Conservation (phyloP, 2,113 vertebrate genomes). For the Gobio gobio region DNA sequence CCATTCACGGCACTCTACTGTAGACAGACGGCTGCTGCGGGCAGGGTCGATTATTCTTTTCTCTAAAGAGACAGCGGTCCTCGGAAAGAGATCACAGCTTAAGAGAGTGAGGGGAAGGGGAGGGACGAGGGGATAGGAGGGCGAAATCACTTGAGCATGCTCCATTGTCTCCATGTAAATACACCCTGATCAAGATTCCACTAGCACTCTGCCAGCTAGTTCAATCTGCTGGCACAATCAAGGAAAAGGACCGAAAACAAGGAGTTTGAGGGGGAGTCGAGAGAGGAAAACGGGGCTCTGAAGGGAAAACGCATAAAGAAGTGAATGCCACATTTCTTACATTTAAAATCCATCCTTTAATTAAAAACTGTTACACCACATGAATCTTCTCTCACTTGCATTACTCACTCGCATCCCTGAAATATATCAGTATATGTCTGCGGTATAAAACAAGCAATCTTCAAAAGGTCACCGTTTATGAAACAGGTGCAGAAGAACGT, state of each 20-base stretch:
- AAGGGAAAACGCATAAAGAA: background rate
- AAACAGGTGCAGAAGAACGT: slow-evolving; percentile 1
- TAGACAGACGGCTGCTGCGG: slow-evolving; percentile 59
- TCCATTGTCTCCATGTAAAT: slow-evolving; percentile 81
- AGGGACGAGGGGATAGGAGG: slow-evolving; percentile 29
- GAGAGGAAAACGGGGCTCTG: background rate
- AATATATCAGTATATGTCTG: background rate
- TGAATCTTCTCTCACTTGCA: background rate
- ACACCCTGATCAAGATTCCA: slow-evolving; percentile 78
- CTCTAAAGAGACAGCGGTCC: slow-evolving; percentile 59
- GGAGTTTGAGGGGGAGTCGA: background rate
- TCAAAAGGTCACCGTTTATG: background rate
- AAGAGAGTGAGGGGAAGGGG: slow-evolving; percentile 54
- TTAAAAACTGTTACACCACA: background rate
- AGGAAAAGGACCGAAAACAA: slow-evolving; percentile 37
- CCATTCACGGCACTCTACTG: slow-evolving; percentile 66
- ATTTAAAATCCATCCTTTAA: slow-evolving; percentile 6
- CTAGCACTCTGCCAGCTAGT: slow-evolving; percentile 69
- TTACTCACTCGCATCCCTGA: no score
- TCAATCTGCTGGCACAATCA: slow-evolving; percentile 62
- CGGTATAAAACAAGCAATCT: background rate
- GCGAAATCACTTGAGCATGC: slow-evolving; percentile 72
- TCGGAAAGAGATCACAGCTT: slow-evolving; percentile 53
- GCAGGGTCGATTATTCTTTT: slow-evolving; percentile 63
- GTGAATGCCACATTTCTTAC: background rate